These are phyloP conservation scores for Entosphenus tridentatus DNA, from an alignment of 2,113 vertebrate species.

Conservation along the genomic window DNA sequence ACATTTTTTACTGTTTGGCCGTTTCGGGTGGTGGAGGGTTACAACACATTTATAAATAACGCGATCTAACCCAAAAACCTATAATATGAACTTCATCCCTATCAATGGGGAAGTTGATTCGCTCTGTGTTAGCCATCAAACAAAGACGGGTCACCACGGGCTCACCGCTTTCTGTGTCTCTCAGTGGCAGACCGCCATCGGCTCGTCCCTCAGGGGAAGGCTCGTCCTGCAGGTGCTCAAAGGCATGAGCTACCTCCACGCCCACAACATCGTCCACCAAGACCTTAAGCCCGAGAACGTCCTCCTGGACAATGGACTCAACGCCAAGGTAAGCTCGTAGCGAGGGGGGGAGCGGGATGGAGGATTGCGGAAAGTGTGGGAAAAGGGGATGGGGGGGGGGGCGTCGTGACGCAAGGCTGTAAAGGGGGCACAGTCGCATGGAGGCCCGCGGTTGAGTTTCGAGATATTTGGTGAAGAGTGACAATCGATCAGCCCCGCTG, in stretches of 20 bases:
- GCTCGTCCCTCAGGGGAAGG: slow-evolving; percentile 42
- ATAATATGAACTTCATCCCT: too few relatives aligned
- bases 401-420: slow-evolving; percentile 11
- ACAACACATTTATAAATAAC: too few relatives aligned
- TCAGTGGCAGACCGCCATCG: too few relatives aligned
- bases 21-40: too few relatives aligned
- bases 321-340: slow-evolving; percentile 51
- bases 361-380: too few relatives aligned
- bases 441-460: neutral
- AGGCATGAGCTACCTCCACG: slow-evolving; percentile 64
- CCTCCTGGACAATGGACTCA: slow-evolving; percentile 56
- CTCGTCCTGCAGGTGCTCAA: slow-evolving; percentile 59
- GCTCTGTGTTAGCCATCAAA: too few relatives aligned
- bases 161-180: too few relatives aligned
- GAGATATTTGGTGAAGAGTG: neutral
- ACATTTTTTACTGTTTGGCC: too few relatives aligned
- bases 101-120: too few relatives aligned
- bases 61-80: too few relatives aligned
- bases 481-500: neutral
- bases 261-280: slow-evolving; percentile 53
- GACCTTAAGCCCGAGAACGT: slow-evolving; percentile 91
- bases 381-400: slow-evolving; percentile 12
- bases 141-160: too few relatives aligned
- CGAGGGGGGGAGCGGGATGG: too few relatives aligned
- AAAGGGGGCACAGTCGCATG: neutral